Base-by-base conservation (phyloP, 2,113 vertebrate genomes). In the Tympanuchus pallidicinctus region DNA sequence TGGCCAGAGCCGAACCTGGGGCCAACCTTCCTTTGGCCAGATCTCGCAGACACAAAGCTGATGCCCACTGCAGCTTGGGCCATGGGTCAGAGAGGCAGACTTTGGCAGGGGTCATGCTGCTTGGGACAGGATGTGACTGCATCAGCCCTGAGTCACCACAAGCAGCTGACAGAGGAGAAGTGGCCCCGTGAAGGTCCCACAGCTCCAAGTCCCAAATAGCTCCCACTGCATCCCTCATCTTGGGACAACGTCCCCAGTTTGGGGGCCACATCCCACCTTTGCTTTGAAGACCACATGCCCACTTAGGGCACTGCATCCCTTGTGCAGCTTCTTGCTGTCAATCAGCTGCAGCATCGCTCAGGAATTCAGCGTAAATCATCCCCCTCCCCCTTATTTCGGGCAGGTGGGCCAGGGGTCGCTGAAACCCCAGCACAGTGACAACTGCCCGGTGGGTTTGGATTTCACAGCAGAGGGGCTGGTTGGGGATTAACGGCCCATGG, bases 1-100 rank as follows among this genome's bases (percentile, higher is more conserved):
- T 43, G 63, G 22, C 16, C 4, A 1, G 43, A 17, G 22, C 43
- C 0, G 0, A 10, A 6, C 25, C 60, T 2, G 2, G 2, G 13
- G 9, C 34, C 14, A 32, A 81, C n/a, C 36, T 25, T 27, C 30
- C 34, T 28, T 54, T 54, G 4, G 20, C 4, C 27, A 70, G 18
- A 7, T 34, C 36, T 36, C 11, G 1, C 4, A 42, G 30, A 8
- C 2, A 4, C 43, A 6, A 43, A 10, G 0, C 10, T 5, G 1
- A 47, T 30, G 63, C 70, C 85, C 59, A 1, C 1, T 0, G 32
- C 20, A 22, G n/a, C 5, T 20, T 6, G 25, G 28, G 19, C 38
- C 13, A 8, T 5, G 57, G 73, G 82, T 50, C 14, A 0, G 4
- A 0, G 54, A 10, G 63, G 75, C 86, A 76, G 36, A 14, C 36